Percentiles rank a stretch among this genome's conserved stretches.
Conservation (phyloP, 2,888 invertebrate genomes). For the Hyalella azteca region DNA sequence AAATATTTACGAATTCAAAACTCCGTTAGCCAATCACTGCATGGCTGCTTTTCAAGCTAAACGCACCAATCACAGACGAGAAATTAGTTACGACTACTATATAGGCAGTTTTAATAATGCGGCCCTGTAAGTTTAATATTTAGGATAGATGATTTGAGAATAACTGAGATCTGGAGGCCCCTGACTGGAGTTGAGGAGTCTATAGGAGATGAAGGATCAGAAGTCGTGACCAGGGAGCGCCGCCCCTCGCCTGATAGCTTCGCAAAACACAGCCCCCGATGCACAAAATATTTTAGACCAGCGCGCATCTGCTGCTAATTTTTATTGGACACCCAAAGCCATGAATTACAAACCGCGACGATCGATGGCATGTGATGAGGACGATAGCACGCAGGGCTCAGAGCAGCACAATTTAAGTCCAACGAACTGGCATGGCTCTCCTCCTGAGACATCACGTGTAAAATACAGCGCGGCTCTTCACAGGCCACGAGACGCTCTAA, state of each 20-base stretch:
- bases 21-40: no score
- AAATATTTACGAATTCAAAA: no score
- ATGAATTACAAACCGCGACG: conserved; percentile 17
- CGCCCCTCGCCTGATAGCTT: conserved; percentile 1
- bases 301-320: conserved; percentile 12
- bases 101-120: no score
- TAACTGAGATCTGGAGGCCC: no score
- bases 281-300: neutral
- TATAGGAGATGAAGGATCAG: neutral
- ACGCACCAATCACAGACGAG: no score
- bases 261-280: neutral
- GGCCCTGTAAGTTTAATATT: no score
- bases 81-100: no score
- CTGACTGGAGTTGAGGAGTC: no score
- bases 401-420: neutral
- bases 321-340: conserved; percentile 8
- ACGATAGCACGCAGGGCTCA: conserved; percentile 1
- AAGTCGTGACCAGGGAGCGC: conserved; percentile 12
- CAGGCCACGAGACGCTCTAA: neutral
- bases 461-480: neutral
- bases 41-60: no score
- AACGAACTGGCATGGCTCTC: neutral
- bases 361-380: neutral
- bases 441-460: neutral
- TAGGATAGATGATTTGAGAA: no score